A percentile compares a stretch with the other conserved stretches of the same genome.
Conservation (phyloP, 1,140 invertebrate genomes). For the Saccostrea cuccullata region DNA sequence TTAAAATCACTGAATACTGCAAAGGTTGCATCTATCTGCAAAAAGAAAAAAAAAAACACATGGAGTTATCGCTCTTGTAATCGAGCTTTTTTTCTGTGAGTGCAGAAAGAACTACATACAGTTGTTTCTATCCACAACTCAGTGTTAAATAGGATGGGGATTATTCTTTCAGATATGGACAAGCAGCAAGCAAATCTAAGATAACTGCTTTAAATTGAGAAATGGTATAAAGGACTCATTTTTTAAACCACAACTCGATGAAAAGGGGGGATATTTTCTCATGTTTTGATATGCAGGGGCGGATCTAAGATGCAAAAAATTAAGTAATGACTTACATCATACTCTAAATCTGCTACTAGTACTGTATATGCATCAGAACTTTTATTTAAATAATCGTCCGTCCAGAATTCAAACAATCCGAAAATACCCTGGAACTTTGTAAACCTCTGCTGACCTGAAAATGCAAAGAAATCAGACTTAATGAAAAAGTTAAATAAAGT, state of each 20-base stretch:
- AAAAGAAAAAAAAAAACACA: background rate
- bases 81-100: background rate
- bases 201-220: too few relatives aligned
- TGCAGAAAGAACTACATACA: background rate
- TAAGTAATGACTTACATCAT: background rate
- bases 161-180: too few relatives aligned
- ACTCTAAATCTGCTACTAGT: background rate
- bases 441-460: constrained; percentile 4
- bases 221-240: too few relatives aligned
- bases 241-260: too few relatives aligned
- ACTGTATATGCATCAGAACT: background rate
- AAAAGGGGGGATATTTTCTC: too few relatives aligned
- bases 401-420: background rate
- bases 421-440: constrained; percentile 1
- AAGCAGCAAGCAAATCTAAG: too few relatives aligned
- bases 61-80: background rate
- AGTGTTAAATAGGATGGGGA: too few relatives aligned
- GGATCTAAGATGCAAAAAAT: background rate
- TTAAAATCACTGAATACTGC: background rate
- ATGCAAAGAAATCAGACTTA: background rate
- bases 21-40: background rate
- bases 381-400: background rate
- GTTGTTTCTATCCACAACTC: too few relatives aligned
- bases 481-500: too few relatives aligned
- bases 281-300: background rate